Conservation (phyloP, 2,888 invertebrate species). For the Odontothrips loti region DNA sequence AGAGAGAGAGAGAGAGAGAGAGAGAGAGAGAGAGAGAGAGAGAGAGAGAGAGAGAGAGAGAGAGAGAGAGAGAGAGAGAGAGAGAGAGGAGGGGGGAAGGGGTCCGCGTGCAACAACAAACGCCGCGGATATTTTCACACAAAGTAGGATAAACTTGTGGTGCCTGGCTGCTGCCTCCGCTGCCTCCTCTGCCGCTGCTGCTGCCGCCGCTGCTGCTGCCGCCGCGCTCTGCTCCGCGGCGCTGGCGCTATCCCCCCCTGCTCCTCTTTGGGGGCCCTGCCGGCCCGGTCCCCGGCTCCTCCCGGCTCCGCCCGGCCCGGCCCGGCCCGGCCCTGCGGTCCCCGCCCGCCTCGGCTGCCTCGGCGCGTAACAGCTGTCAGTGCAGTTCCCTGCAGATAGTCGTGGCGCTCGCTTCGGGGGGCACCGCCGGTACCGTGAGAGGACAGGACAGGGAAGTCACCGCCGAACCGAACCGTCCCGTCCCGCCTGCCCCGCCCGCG, state of each 20-base stretch:
- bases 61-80: neutral
- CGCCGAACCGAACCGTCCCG: too few species aligned
- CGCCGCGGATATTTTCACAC: constrained; percentile 17
- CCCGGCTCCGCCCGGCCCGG: neutral
- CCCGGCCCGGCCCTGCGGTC: neutral
- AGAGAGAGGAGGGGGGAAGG: neutral
- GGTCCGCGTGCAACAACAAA: neutral
- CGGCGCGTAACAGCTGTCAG: constrained; percentile 21
- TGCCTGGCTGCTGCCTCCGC: neutral
- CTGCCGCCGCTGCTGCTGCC: too few species aligned
- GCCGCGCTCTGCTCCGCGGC: too few species aligned
- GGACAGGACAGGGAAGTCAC: too few species aligned
- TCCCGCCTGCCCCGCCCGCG: too few species aligned
- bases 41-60: constrained; percentile 5
- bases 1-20: too few species aligned
- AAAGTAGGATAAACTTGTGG: constrained; percentile 20
- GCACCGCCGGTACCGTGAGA: neutral
- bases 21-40: neutral
- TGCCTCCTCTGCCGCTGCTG: neutral
- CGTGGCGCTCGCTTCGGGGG: neutral
- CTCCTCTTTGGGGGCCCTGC: neutral
- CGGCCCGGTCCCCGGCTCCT: neutral
- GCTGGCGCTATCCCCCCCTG: neutral
- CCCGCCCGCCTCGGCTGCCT: neutral
- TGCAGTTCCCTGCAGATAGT: constrained; percentile 21